A percentile compares a stretch with the other conserved stretches of the same genome.
phyloP scores from a whole-genome alignment of 2,888 invertebrate genomes.

The Mellilla xanthometata region DNA sequence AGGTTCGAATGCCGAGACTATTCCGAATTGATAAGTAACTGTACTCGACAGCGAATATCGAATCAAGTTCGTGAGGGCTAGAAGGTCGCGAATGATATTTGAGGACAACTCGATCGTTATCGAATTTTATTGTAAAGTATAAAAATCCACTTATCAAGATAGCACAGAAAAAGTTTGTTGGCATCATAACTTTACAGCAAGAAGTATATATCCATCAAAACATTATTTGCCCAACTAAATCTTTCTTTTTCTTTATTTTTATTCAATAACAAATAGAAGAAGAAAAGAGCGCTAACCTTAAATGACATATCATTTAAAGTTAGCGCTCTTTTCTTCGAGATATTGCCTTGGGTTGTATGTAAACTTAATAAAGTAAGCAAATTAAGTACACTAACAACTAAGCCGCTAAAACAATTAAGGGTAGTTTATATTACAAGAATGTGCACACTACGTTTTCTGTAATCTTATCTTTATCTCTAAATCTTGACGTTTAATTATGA shows the following conservation, averaged over 20 bases:
- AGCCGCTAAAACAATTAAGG: background rate
- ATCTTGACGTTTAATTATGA: slow-evolving; percentile 5
- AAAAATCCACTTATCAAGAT: no score
- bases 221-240: no score
- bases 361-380: background rate
- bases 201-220: no score
- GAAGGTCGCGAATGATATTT: slow-evolving; percentile 3
- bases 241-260: no score
- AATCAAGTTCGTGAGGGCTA: slow-evolving; percentile 40
- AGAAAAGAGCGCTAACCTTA: no score
- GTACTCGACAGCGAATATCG: slow-evolving; percentile 68
- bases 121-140: no score
- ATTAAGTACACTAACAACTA: background rate
- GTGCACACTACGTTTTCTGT: background rate
- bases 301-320: no score
- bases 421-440: slow-evolving; percentile 2
- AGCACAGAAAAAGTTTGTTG: no score
- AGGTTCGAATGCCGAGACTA: slow-evolving; percentile 63
- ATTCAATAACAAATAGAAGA: no score
- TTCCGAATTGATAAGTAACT: slow-evolving; percentile 77
- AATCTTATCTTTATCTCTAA: slow-evolving; percentile 3
- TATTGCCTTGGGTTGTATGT: no score
- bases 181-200: no score
- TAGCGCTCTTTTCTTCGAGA: no score
- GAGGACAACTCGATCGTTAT: background rate